Conservation (phyloP, 2,113 vertebrate genomes). For the Gila orcuttii region DNA sequence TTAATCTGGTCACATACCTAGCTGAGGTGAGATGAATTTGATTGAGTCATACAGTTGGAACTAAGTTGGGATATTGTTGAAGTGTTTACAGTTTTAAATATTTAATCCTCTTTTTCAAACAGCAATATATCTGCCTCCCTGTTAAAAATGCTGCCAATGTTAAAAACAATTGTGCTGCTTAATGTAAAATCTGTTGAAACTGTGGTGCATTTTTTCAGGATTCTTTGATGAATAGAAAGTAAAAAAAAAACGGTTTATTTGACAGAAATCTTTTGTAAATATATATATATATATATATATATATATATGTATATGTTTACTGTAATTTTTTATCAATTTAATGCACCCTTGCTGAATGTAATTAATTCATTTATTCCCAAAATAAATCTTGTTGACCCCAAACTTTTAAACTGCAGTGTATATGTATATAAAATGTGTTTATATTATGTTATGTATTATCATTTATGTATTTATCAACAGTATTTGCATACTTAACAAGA, state of each 20-base stretch:
- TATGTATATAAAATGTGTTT: neutral
- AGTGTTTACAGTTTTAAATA: neutral
- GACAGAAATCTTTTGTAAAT: too few relatives aligned
- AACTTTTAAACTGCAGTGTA: neutral
- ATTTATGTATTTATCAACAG: neutral
- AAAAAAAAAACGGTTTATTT: neutral
- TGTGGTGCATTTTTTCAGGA: neutral
- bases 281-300: too few relatives aligned
- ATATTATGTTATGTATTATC: neutral
- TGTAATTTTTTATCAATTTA: too few relatives aligned
- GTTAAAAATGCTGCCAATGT: neutral
- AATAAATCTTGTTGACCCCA: neutral
- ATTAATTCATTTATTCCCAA: neutral
- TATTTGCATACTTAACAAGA: neutral
- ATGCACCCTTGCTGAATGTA: neutral
- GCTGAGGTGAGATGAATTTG: constrained; percentile 83
- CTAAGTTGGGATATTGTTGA: neutral
- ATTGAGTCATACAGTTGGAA: neutral
- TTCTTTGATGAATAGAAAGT: neutral
- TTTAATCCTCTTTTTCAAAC: neutral
- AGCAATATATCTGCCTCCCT: neutral
- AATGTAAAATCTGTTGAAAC: too few relatives aligned
- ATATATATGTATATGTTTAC: too few relatives aligned
- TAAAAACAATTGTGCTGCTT: neutral
- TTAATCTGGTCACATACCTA: constrained; percentile 93